Evolutionary conservation across 1,140 invertebrate species (phyloP).

Genomic region (Drosophila equinoxialis): DNA sequence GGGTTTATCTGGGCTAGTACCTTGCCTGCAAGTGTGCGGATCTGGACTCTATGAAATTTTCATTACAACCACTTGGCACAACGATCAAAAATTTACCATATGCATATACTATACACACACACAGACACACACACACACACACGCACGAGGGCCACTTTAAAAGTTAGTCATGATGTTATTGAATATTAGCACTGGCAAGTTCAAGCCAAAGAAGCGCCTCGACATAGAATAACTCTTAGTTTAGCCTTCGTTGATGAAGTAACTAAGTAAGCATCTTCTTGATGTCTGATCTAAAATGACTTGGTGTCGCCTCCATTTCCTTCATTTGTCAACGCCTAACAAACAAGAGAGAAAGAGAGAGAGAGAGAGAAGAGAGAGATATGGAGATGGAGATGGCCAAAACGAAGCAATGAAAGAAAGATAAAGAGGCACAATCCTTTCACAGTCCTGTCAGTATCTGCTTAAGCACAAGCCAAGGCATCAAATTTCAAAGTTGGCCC

Average conservation of each 20-base stretch:
- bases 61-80: conserved; percentile 49
- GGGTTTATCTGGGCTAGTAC: too few relatives aligned
- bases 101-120: not conserved
- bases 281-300: conserved; percentile 4
- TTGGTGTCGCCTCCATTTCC: conserved; percentile 1
- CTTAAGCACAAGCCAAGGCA: conserved; percentile 53
- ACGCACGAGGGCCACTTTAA: not conserved
- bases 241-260: not conserved
- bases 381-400: not conserved
- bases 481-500: conserved; percentile 38
- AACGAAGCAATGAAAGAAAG: not conserved
- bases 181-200: too few relatives aligned
- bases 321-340: conserved; percentile 13
- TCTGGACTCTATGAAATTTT: conserved; percentile 52
- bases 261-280: conserved; percentile 9
- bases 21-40: not conserved
- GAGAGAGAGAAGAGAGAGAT: not conserved
- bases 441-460: conserved; percentile 52
- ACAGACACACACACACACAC: too few relatives aligned
- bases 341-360: not conserved
- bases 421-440: conserved; percentile 46
- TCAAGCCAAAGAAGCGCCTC: too few relatives aligned
- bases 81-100: conserved; percentile 9
- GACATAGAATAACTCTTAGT: not conserved
- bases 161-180: not conserved